These are phyloP conservation scores for Caradrina clavipalpis DNA, from an alignment of 2,888 invertebrate genomes.

Conservation along the genomic window DNA sequence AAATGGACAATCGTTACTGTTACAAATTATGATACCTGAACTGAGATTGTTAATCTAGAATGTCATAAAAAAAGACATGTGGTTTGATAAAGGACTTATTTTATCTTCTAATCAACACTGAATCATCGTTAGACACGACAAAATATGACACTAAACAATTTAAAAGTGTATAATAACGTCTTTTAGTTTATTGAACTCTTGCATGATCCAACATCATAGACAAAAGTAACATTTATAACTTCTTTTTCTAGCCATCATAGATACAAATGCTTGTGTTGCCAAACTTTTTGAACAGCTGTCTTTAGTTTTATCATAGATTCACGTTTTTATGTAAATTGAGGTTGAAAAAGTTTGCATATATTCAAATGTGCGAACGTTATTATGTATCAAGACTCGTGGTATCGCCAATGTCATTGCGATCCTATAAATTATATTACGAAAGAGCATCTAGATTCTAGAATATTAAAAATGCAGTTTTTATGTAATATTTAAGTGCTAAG, in stretches of 20 bases:
- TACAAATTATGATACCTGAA: conserved; percentile 8
- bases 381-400: not conserved
- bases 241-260: conserved; percentile 23
- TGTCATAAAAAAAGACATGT: not conserved
- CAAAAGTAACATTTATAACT: conserved; percentile 17
- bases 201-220: conserved; percentile 32
- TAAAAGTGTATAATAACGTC: conserved; percentile 4
- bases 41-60: not conserved
- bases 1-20: conserved; percentile 6
- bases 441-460: conserved; percentile 1
- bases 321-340: conserved; percentile 37
- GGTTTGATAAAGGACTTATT: not conserved
- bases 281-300: conserved; percentile 39
- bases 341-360: conserved; percentile 30
- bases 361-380: conserved; percentile 11
- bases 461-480: not conserved
- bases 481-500: not conserved
- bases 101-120: conserved; percentile 10
- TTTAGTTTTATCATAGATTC: conserved; percentile 40
- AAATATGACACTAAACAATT: conserved; percentile 7
- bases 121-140: not conserved
- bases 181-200: conserved; percentile 49
- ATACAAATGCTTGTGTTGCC: conserved; percentile 14
- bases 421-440: not conserved
- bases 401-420: conserved; percentile 11